Evolutionary conservation across 35 echinoderm and acorn worm species (phyloP), one percentile per base, ranked within the genome.

Genomic region (Ophioderma brevispina): DNA sequence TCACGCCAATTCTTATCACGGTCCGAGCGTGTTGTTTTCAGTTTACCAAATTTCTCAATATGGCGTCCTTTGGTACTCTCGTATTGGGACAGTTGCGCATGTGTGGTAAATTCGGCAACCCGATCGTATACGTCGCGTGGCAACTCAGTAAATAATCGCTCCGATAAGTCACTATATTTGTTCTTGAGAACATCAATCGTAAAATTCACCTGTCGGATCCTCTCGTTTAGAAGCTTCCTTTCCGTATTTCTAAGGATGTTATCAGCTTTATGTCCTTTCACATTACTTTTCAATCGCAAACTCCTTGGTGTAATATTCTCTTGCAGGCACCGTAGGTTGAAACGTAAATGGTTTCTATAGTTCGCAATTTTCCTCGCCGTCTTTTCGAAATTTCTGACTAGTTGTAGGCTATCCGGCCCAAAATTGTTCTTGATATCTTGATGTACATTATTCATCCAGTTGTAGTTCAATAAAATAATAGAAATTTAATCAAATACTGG

Each of bases 351-450:
- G 30, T 77, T 77, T 13, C 76, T 10, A 77, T 13, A 77, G 6
- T 77, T 77, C 11, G 76, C 76, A 13, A 77, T 77, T 77, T 77
- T 77, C 76, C 76, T 52, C 46, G 46, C 46, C 46, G 46, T 52
- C 8, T 52, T 52, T 52, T 52, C 46, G 21, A 11, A 52, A 21
- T 52, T 21, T 52, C 46, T 52, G 46, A 8, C 8, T 52, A 52
- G 21, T 52, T 52, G 8, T 8, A 52, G 46, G 46, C 46, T 8
- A 52, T 52, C 46, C 8, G 8, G 46, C 46, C 46, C 46, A 21
- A 52, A 52, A 52, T 52, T 52, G 46, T 52, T 52, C 46, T 52
- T 52, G 21, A 52, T 21, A 52, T 52, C 8, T 11, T 52, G 8
- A 21, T 52, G 46, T 11, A 52, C 21, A 52, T 52, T n/a, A n/a